Percentiles rank a stretch among this genome's conserved stretches.
phyloP scores from a whole-genome alignment of 2,888 invertebrate genomes.

The Azorinus chamasolen region DNA sequence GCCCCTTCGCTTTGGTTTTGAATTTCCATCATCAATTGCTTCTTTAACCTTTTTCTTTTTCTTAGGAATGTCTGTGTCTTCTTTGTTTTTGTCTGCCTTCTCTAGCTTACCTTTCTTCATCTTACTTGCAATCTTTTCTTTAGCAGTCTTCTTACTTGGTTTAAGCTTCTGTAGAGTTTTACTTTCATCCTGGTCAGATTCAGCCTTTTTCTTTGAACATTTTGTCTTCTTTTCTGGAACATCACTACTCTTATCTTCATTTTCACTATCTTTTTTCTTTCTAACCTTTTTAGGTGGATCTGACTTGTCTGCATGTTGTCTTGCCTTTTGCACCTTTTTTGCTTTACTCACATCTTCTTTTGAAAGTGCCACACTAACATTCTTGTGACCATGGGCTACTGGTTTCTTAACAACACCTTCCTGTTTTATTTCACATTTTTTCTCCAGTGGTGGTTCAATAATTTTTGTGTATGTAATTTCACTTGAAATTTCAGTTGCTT shows the following conservation, averaged over 20 bases:
- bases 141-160: background rate
- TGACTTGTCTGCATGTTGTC: background rate
- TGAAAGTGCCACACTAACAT: too few species aligned
- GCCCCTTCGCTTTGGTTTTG: too few species aligned
- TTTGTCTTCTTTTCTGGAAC: too few species aligned
- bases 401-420: background rate
- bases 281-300: background rate
- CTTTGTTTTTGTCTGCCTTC: background rate
- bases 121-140: background rate
- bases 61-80: too few species aligned
- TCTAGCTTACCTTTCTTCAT: background rate
- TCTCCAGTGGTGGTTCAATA: background rate
- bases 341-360: background rate
- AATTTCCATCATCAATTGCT: too few species aligned
- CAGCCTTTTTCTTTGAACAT: background rate
- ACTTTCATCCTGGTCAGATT: background rate
- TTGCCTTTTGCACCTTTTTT: background rate
- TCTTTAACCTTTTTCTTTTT: too few species aligned
- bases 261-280: constrained; percentile 3
- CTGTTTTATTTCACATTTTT: background rate
- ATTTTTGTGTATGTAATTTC: background rate
- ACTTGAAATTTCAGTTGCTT: background rate
- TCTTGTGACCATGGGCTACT: too few species aligned
- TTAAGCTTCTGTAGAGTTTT: background rate
- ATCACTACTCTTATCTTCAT: background rate